Percentiles rank a stretch among this genome's conserved stretches.
Evolutionary conservation across 1,140 invertebrate genomes (phyloP).

Genomic region (Tetragnatha versicolor): DNA sequence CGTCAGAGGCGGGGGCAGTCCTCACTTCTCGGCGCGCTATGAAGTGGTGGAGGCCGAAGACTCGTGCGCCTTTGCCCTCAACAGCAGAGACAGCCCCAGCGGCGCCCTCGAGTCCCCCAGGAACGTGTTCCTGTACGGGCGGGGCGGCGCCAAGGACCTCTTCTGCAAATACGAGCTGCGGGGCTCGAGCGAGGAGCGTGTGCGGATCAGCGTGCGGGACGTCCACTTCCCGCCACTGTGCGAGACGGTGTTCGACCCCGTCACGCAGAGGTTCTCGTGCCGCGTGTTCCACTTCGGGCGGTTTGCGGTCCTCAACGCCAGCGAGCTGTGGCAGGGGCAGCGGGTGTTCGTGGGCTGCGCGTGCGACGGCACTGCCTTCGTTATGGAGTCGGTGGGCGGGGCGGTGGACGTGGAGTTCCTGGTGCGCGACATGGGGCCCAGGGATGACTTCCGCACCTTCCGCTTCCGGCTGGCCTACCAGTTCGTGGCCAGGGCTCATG

Average conservation of each 20-base stretch:
- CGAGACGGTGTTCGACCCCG: slow-evolving; percentile 43
- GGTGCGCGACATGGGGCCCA: slow-evolving; percentile 80
- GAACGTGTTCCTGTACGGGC: slow-evolving; percentile 56
- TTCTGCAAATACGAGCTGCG: slow-evolving; percentile 48
- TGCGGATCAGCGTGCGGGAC: slow-evolving; percentile 34
- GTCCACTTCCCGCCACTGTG: slow-evolving; percentile 39
- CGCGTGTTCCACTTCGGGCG: slow-evolving; percentile 29
- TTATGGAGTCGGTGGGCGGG: slow-evolving; percentile 77
- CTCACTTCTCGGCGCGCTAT: slow-evolving; percentile 53
- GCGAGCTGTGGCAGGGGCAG: slow-evolving; percentile 48
- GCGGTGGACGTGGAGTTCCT: slow-evolving; percentile 82
- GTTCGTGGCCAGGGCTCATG: slow-evolving; percentile 72
- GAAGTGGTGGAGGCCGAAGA: slow-evolving; percentile 55
- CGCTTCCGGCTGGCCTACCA: slow-evolving; percentile 83
- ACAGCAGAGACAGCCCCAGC: neutral
- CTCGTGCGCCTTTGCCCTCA: slow-evolving; percentile 1
- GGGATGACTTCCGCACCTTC: slow-evolving; percentile 82
- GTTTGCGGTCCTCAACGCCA: slow-evolving; percentile 49
- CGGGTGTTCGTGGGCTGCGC: slow-evolving; percentile 74
- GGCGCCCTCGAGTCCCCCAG: slow-evolving; percentile 47
- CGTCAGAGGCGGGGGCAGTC: slow-evolving; percentile 19
- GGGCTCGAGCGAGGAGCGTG: slow-evolving; percentile 20
- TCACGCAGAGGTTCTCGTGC: slow-evolving; percentile 34
- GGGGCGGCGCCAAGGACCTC: slow-evolving; percentile 52
- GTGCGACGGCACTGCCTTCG: slow-evolving; percentile 75